Evolutionary conservation across 1,140 invertebrate species (phyloP).

Genomic region (Aleiodes sp.): DNA sequence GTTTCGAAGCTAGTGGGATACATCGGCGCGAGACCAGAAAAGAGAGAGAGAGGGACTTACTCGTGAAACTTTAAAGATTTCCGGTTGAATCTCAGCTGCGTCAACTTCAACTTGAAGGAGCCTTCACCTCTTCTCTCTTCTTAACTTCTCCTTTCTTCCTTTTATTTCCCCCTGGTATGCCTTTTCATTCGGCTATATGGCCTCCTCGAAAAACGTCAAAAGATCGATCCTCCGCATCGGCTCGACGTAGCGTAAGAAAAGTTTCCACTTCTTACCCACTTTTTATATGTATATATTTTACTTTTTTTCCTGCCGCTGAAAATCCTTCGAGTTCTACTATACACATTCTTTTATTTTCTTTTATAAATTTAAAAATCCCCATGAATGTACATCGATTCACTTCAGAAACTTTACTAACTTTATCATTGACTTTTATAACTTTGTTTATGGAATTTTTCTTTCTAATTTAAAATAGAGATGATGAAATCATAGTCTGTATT

Average conservation of each 20-base stretch:
- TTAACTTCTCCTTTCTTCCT: background rate
- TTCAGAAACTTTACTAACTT: too few relatives aligned
- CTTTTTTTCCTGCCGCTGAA: background rate
- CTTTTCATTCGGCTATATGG: background rate
- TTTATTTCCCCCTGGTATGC: background rate
- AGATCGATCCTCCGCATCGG: background rate
- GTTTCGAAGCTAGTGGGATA: background rate
- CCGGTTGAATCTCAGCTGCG: conserved; percentile 15
- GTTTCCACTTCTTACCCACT: background rate
- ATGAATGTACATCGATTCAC: too few relatives aligned
- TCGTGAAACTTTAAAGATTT: conserved; percentile 31
- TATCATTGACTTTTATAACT: too few relatives aligned
- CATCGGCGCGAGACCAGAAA: background rate
- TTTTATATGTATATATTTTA: background rate
- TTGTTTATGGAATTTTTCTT: too few relatives aligned
- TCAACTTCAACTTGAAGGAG: conserved; percentile 1
- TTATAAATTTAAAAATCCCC: too few relatives aligned
- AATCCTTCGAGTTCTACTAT: background rate
- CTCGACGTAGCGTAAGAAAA: background rate
- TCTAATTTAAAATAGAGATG: too few relatives aligned
- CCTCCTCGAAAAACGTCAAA: background rate
- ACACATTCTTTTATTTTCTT: too few relatives aligned
- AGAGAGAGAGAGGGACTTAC: background rate
- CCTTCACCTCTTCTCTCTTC: background rate
- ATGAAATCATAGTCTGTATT: too few relatives aligned